A percentile compares a stretch with the other conserved stretches of the same genome.
Evolutionary conservation across 2,888 invertebrate genomes (phyloP).

Genomic region (Nemurella pictetii): DNA sequence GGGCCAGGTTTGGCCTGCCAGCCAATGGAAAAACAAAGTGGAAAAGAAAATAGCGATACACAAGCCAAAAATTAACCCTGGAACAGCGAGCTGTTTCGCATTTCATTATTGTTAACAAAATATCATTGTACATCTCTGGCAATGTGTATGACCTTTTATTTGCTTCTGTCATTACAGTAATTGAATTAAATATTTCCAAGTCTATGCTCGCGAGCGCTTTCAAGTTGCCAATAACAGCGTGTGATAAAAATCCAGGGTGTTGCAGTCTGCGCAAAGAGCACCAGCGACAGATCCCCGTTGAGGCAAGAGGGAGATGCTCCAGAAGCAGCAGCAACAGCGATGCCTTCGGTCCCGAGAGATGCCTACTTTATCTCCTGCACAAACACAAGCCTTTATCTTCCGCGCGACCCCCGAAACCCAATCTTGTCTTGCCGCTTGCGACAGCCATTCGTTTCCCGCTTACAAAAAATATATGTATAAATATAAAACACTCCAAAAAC

Average conservation of each 20-base stretch:
- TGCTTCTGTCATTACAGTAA: no score
- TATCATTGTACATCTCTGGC: no score
- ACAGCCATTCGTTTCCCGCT: constrained; percentile 39
- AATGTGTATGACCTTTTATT: no score
- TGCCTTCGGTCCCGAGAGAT: constrained; percentile 31
- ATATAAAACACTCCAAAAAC: constrained; percentile 38
- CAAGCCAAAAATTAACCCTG: no score
- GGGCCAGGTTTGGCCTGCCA: no score
- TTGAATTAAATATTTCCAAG: no score
- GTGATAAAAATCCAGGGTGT: constrained; percentile 31
- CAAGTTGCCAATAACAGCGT: constrained; percentile 35
- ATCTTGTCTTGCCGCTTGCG: constrained; percentile 34
- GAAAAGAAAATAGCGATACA: no score
- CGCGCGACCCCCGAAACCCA: constrained; percentile 39
- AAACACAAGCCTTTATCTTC: constrained; percentile 37
- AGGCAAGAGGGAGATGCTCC: background rate
- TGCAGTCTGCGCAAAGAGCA: background rate
- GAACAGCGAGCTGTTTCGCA: no score
- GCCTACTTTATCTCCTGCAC: constrained; percentile 40
- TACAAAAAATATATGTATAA: constrained; percentile 34
- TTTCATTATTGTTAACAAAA: no score
- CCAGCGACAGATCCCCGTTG: background rate
- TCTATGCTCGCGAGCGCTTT: background rate
- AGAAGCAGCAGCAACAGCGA: background rate
- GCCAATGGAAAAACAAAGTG: no score